These are phyloP conservation scores for Rhincodon typus DNA, from an alignment of 2,797 vertebrate species.

Conservation along the genomic window DNA sequence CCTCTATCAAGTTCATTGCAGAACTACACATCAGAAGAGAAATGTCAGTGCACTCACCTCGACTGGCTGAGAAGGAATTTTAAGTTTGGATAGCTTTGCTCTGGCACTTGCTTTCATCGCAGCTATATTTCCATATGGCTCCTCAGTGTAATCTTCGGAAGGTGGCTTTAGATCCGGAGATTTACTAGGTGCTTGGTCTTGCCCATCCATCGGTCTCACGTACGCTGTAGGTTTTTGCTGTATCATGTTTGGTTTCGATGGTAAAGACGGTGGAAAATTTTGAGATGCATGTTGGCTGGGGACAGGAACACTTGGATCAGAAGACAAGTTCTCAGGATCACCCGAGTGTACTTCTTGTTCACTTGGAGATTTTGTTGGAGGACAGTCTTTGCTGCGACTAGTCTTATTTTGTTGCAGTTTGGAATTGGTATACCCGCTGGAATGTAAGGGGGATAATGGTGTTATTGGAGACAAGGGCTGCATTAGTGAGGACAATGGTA, in stretches of 20 bases:
- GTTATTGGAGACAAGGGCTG: constrained; percentile 53
- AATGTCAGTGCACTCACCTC: constrained; percentile 64
- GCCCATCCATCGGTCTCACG: constrained; percentile 90
- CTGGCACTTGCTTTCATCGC: constrained; percentile 64
- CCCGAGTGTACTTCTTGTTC: constrained; percentile 46
- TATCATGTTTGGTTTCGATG: constrained; percentile 69
- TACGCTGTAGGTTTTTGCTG: constrained; percentile 90
- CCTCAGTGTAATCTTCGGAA: constrained; percentile 60
- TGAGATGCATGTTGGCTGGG: constrained; percentile 62
- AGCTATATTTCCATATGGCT: constrained; percentile 57
- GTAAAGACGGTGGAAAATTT: constrained; percentile 68
- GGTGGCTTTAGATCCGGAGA: constrained; percentile 78
- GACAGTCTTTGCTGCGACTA: constrained; percentile 46
- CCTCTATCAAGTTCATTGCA: background rate
- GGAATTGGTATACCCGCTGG: constrained; percentile 59
- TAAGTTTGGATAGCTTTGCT: constrained; percentile 62
- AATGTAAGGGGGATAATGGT: constrained; percentile 69
- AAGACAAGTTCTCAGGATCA: constrained; percentile 48
- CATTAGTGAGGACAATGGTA: constrained; percentile 58
- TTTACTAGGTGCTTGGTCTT: constrained; percentile 73
- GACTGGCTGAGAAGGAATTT: constrained; percentile 60
- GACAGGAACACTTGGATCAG: constrained; percentile 50
- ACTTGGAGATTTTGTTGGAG: constrained; percentile 48
- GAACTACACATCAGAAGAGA: background rate
- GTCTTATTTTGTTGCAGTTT: constrained; percentile 54